Evolutionary conservation across 2,888 invertebrate genomes (phyloP).

Genomic region (Plebejus anna): DNA sequence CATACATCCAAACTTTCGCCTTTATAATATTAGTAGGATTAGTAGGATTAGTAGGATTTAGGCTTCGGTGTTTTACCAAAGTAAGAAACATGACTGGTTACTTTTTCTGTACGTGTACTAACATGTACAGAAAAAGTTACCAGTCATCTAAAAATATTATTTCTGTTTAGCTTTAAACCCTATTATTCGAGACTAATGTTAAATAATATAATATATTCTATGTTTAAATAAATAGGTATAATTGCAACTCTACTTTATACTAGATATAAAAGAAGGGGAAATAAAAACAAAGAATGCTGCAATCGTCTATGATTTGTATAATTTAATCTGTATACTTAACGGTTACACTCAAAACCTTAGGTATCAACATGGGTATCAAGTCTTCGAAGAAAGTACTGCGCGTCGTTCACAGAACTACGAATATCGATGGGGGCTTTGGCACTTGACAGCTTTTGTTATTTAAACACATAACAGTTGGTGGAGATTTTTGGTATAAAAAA

Average conservation of each 20-base stretch:
- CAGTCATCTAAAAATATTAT: background rate
- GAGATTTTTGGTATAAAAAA: too few relatives aligned
- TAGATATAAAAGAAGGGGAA: constrained; percentile 35
- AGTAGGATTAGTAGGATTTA: background rate
- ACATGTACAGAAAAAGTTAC: background rate
- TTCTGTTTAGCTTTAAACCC: too few relatives aligned
- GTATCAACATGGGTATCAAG: constrained; percentile 42
- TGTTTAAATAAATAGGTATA: too few relatives aligned
- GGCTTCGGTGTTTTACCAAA: background rate
- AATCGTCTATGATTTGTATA: constrained; percentile 63
- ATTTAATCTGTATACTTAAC: constrained; percentile 55
- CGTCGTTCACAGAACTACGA: constrained; percentile 42
- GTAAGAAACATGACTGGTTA: background rate
- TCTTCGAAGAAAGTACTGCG: constrained; percentile 51
- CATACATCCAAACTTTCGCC: too few relatives aligned
- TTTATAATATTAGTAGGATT: too few relatives aligned
- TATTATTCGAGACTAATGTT: too few relatives aligned
- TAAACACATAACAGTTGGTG: background rate
- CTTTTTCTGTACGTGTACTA: too few relatives aligned
- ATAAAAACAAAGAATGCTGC: constrained; percentile 59
- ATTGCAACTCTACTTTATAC: too few relatives aligned
- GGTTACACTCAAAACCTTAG: constrained; percentile 56
- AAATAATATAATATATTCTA: too few relatives aligned
- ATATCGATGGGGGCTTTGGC: constrained; percentile 27
- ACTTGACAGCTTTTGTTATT: background rate